Conservation (phyloP, 2,888 invertebrate species). For the Oligia fasciuncula region DNA sequence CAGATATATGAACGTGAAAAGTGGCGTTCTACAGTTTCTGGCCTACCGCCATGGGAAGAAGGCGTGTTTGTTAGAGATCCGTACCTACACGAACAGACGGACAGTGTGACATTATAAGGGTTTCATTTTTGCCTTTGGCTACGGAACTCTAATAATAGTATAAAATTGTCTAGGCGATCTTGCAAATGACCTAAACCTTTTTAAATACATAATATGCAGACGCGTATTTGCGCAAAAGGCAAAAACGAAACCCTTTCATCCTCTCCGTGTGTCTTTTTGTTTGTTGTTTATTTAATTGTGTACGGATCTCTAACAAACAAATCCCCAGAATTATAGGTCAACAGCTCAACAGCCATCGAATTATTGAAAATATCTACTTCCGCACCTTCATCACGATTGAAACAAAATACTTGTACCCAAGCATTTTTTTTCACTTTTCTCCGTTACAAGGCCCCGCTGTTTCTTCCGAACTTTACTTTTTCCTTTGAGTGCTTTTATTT, state of each 20-base stretch:
- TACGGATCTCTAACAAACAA: slow-evolving; percentile 4
- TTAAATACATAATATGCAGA: background rate
- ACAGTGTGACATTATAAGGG: background rate
- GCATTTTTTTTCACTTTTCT: slow-evolving; percentile 37
- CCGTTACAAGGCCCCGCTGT: slow-evolving; percentile 31
- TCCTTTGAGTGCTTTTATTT: slow-evolving; percentile 61
- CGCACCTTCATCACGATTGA: slow-evolving; percentile 22
- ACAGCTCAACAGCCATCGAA: slow-evolving; percentile 1
- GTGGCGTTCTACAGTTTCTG: background rate
- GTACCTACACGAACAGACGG: background rate
- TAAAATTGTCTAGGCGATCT: background rate
- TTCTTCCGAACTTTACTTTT: slow-evolving; percentile 59
- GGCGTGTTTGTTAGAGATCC: background rate
- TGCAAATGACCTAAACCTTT: background rate
- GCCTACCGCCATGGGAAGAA: background rate
- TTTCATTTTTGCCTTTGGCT: background rate
- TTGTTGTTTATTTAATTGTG: background rate
- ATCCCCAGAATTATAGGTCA: background rate
- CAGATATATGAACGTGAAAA: background rate
- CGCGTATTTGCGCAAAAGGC: background rate
- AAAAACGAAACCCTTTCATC: background rate
- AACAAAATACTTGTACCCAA: slow-evolving; percentile 39
- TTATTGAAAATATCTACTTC: slow-evolving; percentile 30
- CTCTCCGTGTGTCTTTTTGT: background rate
- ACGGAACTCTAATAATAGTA: background rate